Evolutionary conservation across 2,888 invertebrate species (phyloP), one percentile per base, ranked within the genome.

Genomic region (Trichopria drosophilae): DNA sequence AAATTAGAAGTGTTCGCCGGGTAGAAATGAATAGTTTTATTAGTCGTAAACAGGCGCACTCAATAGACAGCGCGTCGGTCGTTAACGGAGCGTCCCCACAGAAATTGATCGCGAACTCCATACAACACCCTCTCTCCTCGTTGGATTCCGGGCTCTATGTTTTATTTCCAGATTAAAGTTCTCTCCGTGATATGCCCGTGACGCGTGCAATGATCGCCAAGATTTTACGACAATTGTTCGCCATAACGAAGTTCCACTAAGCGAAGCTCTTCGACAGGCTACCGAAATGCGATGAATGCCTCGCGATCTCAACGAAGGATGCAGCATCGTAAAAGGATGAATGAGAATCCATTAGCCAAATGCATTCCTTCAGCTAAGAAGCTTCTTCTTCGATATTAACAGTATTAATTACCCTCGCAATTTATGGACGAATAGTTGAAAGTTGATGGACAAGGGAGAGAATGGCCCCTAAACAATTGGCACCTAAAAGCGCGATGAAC

Each of bases 331-430:
- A 63, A 67, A 65, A 60, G 37, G 44, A 54, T 62, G 66, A 63
- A 66, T 63, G 63, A 62, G 64, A 63, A 63, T 59, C 61, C 61
- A 65, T 67, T 65, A 63, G 57, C 47, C 43, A n/a, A n/a, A n/a
- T n/a, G n/a, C n/a, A n/a, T n/a, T n/a, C n/a, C n/a, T n/a, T n/a
- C n/a, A n/a, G n/a, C n/a, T n/a, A n/a, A n/a, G n/a, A n/a, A n/a
- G n/a, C n/a, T n/a, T n/a, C n/a, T n/a, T n/a, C n/a, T n/a, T n/a
- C n/a, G n/a, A n/a, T n/a, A n/a, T n/a, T n/a, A n/a, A n/a, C n/a
- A n/a, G n/a, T n/a, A n/a, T n/a, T n/a, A n/a, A n/a, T n/a, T n/a
- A n/a, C n/a, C n/a, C n/a, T n/a, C n/a, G n/a, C n/a, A n/a, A n/a
- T n/a, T n/a, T n/a, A n/a, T n/a, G n/a, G n/a, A n/a, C n/a, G n/a